Base-by-base conservation (phyloP, 2,888 invertebrate species). In the Noctua fimbriata region DNA sequence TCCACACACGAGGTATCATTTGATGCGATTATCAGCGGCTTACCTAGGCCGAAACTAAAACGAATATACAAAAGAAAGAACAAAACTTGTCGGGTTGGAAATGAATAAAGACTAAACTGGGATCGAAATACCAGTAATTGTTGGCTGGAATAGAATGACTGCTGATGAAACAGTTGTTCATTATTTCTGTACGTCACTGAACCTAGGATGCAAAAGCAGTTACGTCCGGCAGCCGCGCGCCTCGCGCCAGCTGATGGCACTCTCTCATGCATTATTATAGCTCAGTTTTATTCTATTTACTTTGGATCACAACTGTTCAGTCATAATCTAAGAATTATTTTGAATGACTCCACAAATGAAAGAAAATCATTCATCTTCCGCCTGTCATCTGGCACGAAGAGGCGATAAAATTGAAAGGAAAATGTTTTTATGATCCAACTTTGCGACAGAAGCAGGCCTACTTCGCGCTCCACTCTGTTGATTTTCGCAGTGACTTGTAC, bases 341-440 rank as follows among this genome's bases (percentile, higher is more conserved):
- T 55, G 28, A 63, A 73, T 73, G 14, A 36, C 32, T 52, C 18
- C 5, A 74, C 58, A 49, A 77, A 69, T 66, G 18, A 69, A 77
- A 73, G 55, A 36, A 41, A 70, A 73, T 58, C 82, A 47, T 82
- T 76, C 28, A 76, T 69, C 63, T 47, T 63, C 36, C 32, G 55
- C 47, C 49, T 58, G 69, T 65, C 81, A 65, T 12, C 41, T n/a
- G 63, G 36, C 49, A 69, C 69, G 55, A 81, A 82, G 55, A 65
- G 41, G 36, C 18, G 16, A 32, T 18, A 24, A 69, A 69, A 36
- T 60, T 72, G 10, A 72, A 76, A 81, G 24, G 9, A 67, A 70
- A 66, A 49, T 36, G 10, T 66, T 66, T 60, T 41, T 66, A 52
- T 32, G 21, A 10, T 58, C 32, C 12, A 41, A 52, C 28, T n/a